Evolutionary conservation across 2,888 invertebrate genomes (phyloP).

Genomic region (Cryptophagus acutangulus): DNA sequence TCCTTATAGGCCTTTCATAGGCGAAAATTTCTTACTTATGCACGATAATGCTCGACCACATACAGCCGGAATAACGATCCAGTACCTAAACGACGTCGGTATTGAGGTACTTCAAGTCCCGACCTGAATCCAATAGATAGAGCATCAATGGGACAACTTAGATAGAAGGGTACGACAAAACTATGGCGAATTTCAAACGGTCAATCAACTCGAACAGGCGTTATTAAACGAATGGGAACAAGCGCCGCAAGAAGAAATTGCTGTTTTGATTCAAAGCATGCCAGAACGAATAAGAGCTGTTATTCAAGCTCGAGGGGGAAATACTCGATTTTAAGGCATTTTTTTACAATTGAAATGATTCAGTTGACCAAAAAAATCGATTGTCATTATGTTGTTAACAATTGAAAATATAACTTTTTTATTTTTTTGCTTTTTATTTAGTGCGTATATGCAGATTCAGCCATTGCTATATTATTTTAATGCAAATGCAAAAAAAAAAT

Average conservation of each 20-base stretch:
- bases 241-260: slow-evolving; percentile 3
- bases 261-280: slow-evolving; percentile 7
- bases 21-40: slow-evolving; percentile 4
- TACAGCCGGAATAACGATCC: slow-evolving; percentile 3
- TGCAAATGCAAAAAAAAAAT: no score
- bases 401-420: no score
- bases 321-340: slow-evolving; percentile 5
- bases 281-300: slow-evolving; percentile 9
- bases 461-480: no score
- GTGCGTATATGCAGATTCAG: no score
- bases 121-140: background rate
- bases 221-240: slow-evolving; percentile 6
- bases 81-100: slow-evolving; percentile 6
- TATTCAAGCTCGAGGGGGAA: slow-evolving; percentile 5
- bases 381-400: no score
- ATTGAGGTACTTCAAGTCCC: slow-evolving; percentile 3
- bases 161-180: no score
- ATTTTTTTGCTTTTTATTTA: no score
- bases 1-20: slow-evolving; percentile 4
- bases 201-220: slow-evolving; percentile 7
- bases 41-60: slow-evolving; percentile 8
- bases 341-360: no score
- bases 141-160: background rate
- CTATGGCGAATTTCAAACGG: slow-evolving; percentile 1
- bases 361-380: no score